These are phyloP conservation scores for Paguma larvata DNA, from an alignment of 2,797 vertebrate species.

Conservation along the genomic window DNA sequence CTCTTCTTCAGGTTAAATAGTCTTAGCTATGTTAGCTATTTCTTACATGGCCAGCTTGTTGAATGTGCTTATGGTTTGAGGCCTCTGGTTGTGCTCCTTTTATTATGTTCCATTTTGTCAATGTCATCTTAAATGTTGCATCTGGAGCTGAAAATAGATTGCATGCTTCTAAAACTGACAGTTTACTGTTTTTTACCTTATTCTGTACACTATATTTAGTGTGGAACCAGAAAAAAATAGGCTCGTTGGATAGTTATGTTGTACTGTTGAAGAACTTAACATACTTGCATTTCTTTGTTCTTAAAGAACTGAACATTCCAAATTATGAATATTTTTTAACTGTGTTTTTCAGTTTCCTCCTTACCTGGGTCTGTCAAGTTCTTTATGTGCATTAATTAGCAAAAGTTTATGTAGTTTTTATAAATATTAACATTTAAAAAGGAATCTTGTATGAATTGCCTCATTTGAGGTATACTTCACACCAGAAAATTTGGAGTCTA, in stretches of 20 bases:
- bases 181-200: constrained; percentile 32
- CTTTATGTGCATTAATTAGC: background rate
- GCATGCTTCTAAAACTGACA: background rate
- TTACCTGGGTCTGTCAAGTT: background rate
- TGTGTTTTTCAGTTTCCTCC: background rate
- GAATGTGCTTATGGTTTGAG: background rate
- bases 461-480: constrained; percentile 9
- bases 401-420: constrained; percentile 40
- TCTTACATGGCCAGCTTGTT: background rate
- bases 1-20: background rate
- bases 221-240: background rate
- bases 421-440: constrained; percentile 37
- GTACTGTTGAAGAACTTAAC: background rate
- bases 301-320: constrained; percentile 3
- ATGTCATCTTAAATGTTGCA: background rate
- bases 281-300: constrained; percentile 28
- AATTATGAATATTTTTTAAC: background rate
- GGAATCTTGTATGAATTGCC: background rate
- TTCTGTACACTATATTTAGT: background rate
- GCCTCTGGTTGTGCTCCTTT: background rate
- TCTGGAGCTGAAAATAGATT: background rate
- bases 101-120: background rate
- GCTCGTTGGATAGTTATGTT: background rate
- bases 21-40: background rate
- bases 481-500: background rate